These are phyloP conservation scores for Phyllotis vaccarum DNA, from an alignment of 2,797 vertebrate genomes.

Conservation along the genomic window DNA sequence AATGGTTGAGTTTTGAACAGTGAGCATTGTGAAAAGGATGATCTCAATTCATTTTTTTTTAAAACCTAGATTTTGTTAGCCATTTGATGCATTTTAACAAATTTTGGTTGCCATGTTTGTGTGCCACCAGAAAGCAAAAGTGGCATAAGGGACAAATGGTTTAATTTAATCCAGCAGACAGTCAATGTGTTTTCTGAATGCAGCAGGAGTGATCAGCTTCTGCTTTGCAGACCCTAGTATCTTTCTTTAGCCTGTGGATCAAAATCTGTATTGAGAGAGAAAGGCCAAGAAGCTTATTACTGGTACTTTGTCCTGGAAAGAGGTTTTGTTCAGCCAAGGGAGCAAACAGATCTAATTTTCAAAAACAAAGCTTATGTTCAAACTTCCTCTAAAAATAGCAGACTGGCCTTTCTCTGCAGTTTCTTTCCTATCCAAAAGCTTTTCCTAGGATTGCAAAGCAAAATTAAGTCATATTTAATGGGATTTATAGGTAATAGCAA, in stretches of 20 bases:
- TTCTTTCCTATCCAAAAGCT: slow-evolving; percentile 4
- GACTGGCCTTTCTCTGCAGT: neutral
- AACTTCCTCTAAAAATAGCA: slow-evolving; percentile 31
- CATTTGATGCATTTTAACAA: slow-evolving; percentile 16
- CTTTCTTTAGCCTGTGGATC: slow-evolving; percentile 36
- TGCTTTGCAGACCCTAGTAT: slow-evolving; percentile 32
- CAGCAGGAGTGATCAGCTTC: neutral
- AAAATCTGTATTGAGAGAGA: slow-evolving; percentile 40
- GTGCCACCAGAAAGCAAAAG: slow-evolving; percentile 6
- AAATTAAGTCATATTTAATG: slow-evolving; percentile 58
- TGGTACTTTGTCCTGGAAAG: slow-evolving; percentile 11
- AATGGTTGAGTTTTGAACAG: slow-evolving; percentile 27
- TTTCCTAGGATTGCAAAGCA: slow-evolving; percentile 41
- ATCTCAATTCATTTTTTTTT: slow-evolving; percentile 44
- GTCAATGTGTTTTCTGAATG: slow-evolving; percentile 33
- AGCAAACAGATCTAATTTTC: slow-evolving; percentile 59
- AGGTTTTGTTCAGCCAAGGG: slow-evolving; percentile 57
- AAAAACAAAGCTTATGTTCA: slow-evolving; percentile 54
- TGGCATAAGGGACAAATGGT: slow-evolving; percentile 15
- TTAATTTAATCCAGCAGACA: slow-evolving; percentile 50
- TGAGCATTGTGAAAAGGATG: neutral
- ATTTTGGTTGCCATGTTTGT: slow-evolving; percentile 48
- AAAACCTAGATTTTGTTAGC: slow-evolving; percentile 16
- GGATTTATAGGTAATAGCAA: neutral
- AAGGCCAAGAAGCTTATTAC: neutral